These are phyloP conservation scores for Aldrovandia affinis DNA, from an alignment of 2,797 vertebrate genomes.

Conservation along the genomic window DNA sequence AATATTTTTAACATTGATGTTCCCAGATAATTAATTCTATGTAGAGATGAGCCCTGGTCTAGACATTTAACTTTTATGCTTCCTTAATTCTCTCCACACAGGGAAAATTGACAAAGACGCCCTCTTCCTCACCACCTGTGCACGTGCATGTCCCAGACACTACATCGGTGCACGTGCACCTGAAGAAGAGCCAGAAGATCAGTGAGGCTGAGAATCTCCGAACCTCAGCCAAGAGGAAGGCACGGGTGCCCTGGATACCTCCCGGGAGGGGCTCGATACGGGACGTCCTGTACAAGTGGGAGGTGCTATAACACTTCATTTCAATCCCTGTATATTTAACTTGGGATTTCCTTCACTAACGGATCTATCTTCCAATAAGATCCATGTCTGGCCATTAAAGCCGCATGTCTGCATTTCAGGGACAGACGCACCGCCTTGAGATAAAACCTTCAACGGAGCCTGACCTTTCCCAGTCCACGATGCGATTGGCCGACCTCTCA, in stretches of 20 bases:
- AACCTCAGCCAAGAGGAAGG: constrained; percentile 71
- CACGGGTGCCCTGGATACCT: constrained; percentile 86
- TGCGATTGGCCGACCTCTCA: constrained; percentile 78
- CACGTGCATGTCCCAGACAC: constrained; percentile 88
- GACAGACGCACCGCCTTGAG: constrained; percentile 67
- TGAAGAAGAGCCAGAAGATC: constrained; percentile 81
- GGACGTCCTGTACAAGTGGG: constrained; percentile 72
- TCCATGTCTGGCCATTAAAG: background rate
- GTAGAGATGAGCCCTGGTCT: background rate
- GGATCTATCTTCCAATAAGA: background rate
- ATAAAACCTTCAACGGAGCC: constrained; percentile 62
- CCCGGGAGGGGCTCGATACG: constrained; percentile 80
- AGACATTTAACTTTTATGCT: background rate
- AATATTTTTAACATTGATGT: background rate
- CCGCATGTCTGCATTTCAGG: constrained; percentile 55
- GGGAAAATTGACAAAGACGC: constrained; percentile 82
- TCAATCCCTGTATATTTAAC: background rate
- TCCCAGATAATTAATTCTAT: background rate
- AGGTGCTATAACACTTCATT: constrained; percentile 65
- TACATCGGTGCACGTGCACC: constrained; percentile 88
- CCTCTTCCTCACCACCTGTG: constrained; percentile 84
- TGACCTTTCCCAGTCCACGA: constrained; percentile 67
- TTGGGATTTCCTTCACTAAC: background rate
- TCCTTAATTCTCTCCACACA: constrained; percentile 43
- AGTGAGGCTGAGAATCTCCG: constrained; percentile 63